Percentiles rank a stretch among this genome's conserved stretches.
phyloP scores from a whole-genome alignment of 2,797 vertebrate species.

The Falco concolor region DNA sequence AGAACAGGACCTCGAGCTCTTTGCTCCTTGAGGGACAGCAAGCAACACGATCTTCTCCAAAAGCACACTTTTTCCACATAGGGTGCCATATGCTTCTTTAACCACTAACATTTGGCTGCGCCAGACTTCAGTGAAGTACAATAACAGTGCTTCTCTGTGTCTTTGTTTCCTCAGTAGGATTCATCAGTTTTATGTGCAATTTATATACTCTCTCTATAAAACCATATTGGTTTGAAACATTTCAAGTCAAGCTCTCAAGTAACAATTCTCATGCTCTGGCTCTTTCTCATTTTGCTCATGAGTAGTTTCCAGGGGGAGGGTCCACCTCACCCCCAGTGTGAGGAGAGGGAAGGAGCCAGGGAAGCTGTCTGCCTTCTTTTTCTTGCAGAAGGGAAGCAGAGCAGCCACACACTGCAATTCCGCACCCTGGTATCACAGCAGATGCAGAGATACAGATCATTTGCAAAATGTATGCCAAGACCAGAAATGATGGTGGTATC shows the following conservation, averaged over 20 bases:
- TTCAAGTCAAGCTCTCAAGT: not conserved
- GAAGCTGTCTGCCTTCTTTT: rapidly evolving
- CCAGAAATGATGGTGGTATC: not conserved
- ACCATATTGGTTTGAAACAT: not conserved
- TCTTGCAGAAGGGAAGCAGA: not conserved
- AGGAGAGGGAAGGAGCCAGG: not conserved
- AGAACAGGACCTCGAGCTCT: not conserved
- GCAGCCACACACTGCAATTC: rapidly evolving
- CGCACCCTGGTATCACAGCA: not conserved
- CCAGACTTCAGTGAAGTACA: not conserved
- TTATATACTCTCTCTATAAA: not conserved
- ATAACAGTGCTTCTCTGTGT: not conserved
- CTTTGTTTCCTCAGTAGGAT: not conserved
- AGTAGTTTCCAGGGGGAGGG: not conserved
- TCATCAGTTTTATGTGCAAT: not conserved
- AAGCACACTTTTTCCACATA: not conserved
- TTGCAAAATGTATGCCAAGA: not conserved
- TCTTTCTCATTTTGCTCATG: not conserved
- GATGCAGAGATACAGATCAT: not conserved
- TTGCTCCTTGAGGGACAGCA: not conserved
- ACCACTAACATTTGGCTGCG: not conserved
- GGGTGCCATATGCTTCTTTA: not conserved
- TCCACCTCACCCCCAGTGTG: rapidly evolving
- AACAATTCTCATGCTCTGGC: not conserved
- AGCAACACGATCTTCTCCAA: not conserved